Conservation (phyloP, 2,113 vertebrate species). For the Chionomys nivalis region DNA sequence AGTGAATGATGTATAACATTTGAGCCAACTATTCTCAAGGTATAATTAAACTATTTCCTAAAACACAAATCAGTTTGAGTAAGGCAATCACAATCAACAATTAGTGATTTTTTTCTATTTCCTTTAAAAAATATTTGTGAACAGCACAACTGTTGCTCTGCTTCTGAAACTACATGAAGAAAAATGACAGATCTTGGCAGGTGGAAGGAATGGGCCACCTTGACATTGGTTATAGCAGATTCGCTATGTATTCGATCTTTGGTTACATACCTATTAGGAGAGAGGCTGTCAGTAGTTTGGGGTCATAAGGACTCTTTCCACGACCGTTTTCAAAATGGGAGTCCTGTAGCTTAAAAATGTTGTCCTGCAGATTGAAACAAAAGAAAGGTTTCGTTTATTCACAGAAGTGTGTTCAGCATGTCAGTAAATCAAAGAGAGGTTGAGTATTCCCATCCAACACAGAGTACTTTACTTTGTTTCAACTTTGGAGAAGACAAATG, state of each 20-base stretch:
- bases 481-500: constrained; percentile 7
- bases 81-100: not conserved
- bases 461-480: not conserved
- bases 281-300: constrained; percentile 95
- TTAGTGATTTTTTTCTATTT: not conserved
- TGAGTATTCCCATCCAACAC: not conserved
- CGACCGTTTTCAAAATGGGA: constrained; percentile 95
- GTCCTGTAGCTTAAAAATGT: constrained; percentile 92
- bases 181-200: constrained; percentile 9
- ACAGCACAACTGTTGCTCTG: not conserved
- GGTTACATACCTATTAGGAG: constrained; percentile 92
- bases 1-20: not conserved
- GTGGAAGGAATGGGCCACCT: not conserved
- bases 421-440: constrained; percentile 1
- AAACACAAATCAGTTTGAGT: not conserved
- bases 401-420: not conserved
- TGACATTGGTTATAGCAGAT: not conserved
- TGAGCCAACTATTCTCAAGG: not conserved
- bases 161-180: constrained; percentile 17
- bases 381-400: constrained; percentile 67
- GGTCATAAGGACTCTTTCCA: constrained; percentile 98
- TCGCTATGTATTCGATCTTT: not conserved
- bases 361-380: constrained; percentile 90
- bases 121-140: constrained; percentile 40
- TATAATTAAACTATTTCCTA: not conserved